Conservation (phyloP, 2,113 vertebrate species). For the Oryzias melastigma region DNA sequence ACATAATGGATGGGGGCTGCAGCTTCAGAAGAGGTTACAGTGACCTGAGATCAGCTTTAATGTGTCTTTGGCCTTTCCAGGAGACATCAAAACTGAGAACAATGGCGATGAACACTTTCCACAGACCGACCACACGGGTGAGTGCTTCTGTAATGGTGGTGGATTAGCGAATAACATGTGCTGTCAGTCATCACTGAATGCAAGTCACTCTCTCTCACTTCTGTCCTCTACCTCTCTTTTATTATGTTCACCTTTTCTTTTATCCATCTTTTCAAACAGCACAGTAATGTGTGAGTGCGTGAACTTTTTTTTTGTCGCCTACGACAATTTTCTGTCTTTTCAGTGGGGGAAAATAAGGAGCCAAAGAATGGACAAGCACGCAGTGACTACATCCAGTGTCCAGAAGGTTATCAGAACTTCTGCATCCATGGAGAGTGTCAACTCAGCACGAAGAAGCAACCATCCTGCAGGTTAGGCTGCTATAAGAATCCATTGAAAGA, state of each 20-base stretch:
- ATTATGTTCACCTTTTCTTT: background rate
- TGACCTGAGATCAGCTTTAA: constrained; percentile 28
- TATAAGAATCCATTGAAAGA: no score
- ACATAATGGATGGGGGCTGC: constrained; percentile 7
- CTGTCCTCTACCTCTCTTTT: background rate
- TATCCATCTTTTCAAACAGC: background rate
- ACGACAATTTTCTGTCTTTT: background rate
- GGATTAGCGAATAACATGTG: constrained; percentile 8
- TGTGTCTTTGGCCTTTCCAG: constrained; percentile 70
- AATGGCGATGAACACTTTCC: constrained; percentile 92
- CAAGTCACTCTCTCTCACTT: background rate
- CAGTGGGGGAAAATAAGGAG: constrained; percentile 76
- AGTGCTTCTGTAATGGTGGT: constrained; percentile 18
- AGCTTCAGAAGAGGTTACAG: background rate
- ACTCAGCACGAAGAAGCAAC: constrained; percentile 86
- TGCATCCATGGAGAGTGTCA: constrained; percentile 97
- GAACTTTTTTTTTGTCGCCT: no score
- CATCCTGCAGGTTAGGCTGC: constrained; percentile 88
- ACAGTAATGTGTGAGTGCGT: background rate
- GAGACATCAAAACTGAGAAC: constrained; percentile 86
- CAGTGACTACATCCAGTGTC: constrained; percentile 91
- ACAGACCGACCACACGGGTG: constrained; percentile 91
- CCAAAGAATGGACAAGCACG: constrained; percentile 86
- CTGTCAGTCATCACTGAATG: constrained; percentile 19
- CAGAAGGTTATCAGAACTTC: constrained; percentile 93